These are phyloP conservation scores for Parus major DNA, from an alignment of 2,113 vertebrate genomes.

Conservation along the genomic window DNA sequence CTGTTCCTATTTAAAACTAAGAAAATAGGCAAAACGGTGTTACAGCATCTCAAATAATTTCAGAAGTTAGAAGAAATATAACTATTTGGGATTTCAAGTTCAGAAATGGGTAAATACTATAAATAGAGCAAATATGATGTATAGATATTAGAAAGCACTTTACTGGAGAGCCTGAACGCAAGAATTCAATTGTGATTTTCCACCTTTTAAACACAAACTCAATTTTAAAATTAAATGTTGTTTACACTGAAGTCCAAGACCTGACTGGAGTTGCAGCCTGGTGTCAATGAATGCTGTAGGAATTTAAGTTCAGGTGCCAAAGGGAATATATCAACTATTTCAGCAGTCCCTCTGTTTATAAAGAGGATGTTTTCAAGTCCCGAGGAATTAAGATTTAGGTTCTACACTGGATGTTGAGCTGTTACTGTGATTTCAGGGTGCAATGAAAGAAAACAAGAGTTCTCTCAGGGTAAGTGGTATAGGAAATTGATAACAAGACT, in stretches of 20 bases:
- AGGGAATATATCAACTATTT: background rate
- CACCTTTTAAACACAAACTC: background rate
- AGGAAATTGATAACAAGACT: background rate
- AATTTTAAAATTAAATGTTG: background rate
- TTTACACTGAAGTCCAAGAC: background rate
- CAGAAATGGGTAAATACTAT: background rate
- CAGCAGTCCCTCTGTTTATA: background rate
- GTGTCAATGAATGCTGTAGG: background rate
- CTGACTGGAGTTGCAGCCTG: background rate
- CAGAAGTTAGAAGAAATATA: background rate
- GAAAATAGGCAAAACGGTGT: background rate
- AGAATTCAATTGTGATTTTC: background rate
- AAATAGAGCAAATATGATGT: background rate
- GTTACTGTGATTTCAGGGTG: background rate
- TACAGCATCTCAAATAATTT: background rate
- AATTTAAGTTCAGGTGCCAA: background rate
- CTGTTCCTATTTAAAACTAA: background rate
- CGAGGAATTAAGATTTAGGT: background rate
- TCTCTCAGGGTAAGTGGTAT: background rate
- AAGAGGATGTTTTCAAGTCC: background rate
- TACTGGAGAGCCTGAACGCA: background rate
- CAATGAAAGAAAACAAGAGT: background rate
- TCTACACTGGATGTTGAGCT: background rate
- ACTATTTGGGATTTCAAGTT: background rate
- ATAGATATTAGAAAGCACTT: background rate